These are phyloP conservation scores for Metallyticus violacea DNA, from an alignment of 2,888 invertebrate species.

Conservation along the genomic window DNA sequence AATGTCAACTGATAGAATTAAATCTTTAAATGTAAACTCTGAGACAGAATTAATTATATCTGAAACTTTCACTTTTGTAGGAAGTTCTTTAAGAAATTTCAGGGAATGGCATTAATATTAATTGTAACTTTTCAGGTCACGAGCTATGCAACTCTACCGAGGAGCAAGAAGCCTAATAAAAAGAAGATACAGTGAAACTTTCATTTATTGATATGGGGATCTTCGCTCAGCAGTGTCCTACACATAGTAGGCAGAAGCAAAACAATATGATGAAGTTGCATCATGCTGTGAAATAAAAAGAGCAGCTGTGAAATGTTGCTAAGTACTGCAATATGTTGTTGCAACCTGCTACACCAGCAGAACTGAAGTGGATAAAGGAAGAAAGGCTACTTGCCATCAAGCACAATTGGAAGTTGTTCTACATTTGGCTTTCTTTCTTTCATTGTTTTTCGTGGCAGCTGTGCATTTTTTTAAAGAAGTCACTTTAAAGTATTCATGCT, in stretches of 20 bases:
- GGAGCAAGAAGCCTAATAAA: slow-evolving; percentile 70
- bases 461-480: neutral
- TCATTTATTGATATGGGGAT: neutral
- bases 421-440: neutral
- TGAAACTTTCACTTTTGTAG: neutral
- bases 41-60: neutral
- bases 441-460: neutral
- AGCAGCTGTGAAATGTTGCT: neutral
- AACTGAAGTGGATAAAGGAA: neutral
- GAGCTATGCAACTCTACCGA: slow-evolving; percentile 69
- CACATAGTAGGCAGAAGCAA: neutral
- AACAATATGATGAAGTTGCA: neutral
- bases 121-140: slow-evolving; percentile 57
- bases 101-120: neutral
- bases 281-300: too few relatives aligned
- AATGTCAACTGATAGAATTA: neutral
- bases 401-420: neutral
- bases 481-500: neutral
- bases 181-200: slow-evolving; percentile 52
- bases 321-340: too few relatives aligned
- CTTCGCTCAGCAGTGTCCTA: neutral
- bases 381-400: too few relatives aligned
- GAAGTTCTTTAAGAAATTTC: neutral
- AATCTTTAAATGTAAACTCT: neutral
- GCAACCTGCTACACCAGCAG: too few relatives aligned